phyloP scores from a whole-genome alignment of 2,888 invertebrate genomes.

The Nomada fucata region DNA sequence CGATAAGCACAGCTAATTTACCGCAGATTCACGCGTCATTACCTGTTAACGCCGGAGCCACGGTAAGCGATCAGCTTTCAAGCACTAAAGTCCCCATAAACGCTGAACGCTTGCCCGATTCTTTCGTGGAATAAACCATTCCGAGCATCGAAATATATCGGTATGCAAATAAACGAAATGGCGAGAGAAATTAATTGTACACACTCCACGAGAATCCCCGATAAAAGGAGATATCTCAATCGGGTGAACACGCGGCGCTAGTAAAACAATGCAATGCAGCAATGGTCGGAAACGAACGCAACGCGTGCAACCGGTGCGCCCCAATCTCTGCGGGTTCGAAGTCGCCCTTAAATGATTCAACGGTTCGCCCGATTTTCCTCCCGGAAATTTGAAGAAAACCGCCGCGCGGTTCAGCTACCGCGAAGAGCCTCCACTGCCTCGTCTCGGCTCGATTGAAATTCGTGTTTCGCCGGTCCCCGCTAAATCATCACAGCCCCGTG shows the following conservation, averaged over 20 bases:
- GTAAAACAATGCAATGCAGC: no score
- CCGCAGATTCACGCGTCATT: conserved; percentile 52
- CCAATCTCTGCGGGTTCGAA: not conserved
- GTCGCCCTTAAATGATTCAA: not conserved
- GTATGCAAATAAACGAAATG: no score
- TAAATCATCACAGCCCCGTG: conserved; percentile 41
- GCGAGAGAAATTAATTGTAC: no score
- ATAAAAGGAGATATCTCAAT: no score
- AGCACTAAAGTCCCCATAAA: conserved; percentile 10
- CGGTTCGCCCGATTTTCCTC: not conserved
- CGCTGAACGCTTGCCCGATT: not conserved
- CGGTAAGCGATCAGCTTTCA: conserved; percentile 18
- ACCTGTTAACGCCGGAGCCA: conserved; percentile 34
- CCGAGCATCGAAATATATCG: no score
- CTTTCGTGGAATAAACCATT: not conserved
- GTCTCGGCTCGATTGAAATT: not conserved
- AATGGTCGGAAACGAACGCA: not conserved
- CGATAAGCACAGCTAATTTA: conserved; percentile 47
- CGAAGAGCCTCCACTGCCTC: not conserved
- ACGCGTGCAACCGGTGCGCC: not conserved
- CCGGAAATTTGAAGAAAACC: conserved; percentile 12
- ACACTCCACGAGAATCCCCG: no score
- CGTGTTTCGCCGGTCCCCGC: not conserved
- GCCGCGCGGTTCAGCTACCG: not conserved
- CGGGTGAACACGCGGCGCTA: no score